Conservation (phyloP, 2,797 vertebrate species). For the Melanogrammus aeglefinus region DNA sequence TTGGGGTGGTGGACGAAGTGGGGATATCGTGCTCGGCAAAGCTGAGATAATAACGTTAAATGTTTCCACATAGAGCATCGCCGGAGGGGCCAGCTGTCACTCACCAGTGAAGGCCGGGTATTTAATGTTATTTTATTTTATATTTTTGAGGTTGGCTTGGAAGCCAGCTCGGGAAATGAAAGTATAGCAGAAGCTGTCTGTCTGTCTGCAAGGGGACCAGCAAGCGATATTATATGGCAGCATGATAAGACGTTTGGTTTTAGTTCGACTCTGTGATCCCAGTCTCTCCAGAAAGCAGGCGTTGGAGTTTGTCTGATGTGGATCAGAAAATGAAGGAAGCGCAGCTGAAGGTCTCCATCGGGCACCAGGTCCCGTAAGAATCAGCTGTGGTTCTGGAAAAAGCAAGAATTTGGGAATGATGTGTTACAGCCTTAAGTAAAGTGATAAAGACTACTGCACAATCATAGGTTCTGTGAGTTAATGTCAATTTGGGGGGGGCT, state of each 20-base stretch:
- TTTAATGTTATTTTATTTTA: constrained; percentile 5
- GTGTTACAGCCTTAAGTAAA: not conserved
- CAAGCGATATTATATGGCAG: not conserved
- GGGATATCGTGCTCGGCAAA: not conserved
- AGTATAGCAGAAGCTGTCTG: not conserved
- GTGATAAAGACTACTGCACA: not conserved
- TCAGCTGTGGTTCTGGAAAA: not conserved
- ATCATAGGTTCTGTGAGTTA: no score
- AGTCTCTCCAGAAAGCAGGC: not conserved
- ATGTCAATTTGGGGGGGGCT: no score
- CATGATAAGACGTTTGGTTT: not conserved
- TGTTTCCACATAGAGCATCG: constrained; percentile 19
- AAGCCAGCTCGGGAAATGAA: not conserved
- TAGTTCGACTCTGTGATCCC: not conserved
- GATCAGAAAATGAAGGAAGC: not conserved
- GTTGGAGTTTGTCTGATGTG: not conserved
- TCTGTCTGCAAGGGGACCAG: not conserved
- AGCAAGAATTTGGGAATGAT: not conserved
- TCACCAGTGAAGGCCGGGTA: constrained; percentile 20
- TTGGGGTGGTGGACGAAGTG: not conserved
- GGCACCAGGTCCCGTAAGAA: not conserved
- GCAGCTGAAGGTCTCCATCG: not conserved
- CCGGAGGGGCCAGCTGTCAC: constrained; percentile 35
- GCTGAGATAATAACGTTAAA: not conserved
- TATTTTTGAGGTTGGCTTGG: not conserved